Evolutionary conservation across 2,113 vertebrate genomes (phyloP), one percentile per base, ranked within the genome.

Genomic region (Rhinogobius similis): DNA sequence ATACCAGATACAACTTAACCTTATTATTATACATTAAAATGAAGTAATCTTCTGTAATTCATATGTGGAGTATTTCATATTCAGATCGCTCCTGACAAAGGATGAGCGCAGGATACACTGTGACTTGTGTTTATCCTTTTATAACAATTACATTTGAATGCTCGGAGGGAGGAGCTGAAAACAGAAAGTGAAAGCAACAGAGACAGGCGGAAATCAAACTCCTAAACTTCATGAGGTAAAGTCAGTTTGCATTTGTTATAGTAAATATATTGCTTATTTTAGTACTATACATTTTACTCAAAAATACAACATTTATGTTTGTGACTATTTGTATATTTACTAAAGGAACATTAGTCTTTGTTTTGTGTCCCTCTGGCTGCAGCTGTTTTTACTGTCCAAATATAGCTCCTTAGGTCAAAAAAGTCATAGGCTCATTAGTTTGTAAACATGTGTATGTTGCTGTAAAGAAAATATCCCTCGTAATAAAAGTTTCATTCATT

Each of bases 151-250:
- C 23, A 32, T 48, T 41, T 73, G 43, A n/a, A 10, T 52, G 5
- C 7, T 16, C 63, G 52, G 65, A 66, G 44, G 81, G 83, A 20
- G 74, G 79, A 70, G 9, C 27, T 52, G 26, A 9, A 59, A 86
- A 87, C 23, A 72, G 86, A 90, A 89, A 89, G 85, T 85, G 86
- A 90, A 90, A 90, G 55, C 67, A 68, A 12, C 13, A 27, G 5
- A 24, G 2, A 12, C 4, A 58, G 14, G 50, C 69, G 68, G 66
- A 52, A 79, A 71, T 61, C 63, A 72, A 52, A 71, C 71, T 26
- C 23, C 48, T 23, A 12, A 72, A 79, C 26, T 75, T 44, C 81
- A 6, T 7, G 64, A 85, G 88, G 82, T 88, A 83, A 81, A 65
- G 1, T 50, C 6, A 50, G n/a, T 65, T 20, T 44, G 75, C 65